phyloP scores from a whole-genome alignment of 64 coral and sea anemone species.

The Stylophora pistillata region DNA sequence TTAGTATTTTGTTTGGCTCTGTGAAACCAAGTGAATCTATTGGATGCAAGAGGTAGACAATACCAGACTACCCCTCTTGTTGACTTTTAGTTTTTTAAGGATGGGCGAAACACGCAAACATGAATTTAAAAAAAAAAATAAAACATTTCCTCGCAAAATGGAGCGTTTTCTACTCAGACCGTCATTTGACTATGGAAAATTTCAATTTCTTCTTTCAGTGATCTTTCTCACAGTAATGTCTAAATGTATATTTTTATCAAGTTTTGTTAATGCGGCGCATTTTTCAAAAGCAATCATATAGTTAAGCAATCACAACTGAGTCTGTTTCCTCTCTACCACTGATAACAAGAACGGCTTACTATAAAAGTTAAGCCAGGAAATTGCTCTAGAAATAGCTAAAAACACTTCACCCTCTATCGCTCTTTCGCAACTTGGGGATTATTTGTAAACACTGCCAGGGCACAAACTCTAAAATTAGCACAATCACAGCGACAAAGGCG shows the following conservation, averaged over 20 bases:
- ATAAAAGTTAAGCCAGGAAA: conserved; percentile 5
- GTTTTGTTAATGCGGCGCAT: background rate
- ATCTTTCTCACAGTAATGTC: background rate
- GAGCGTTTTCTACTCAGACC: background rate
- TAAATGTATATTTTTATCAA: background rate
- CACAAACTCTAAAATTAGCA: background rate
- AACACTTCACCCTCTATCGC: background rate
- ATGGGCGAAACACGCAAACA: background rate
- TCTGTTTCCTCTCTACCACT: background rate
- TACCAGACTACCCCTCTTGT: background rate
- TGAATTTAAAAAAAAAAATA: background rate
- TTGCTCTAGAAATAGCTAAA: background rate
- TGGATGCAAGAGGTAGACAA: background rate
- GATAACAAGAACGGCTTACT: conserved; percentile 28
- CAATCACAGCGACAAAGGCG: too few relatives aligned
- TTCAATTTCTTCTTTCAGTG: background rate
- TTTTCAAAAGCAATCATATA: background rate
- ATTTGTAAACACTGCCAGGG: background rate
- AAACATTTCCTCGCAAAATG: background rate
- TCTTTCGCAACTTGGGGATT: background rate
- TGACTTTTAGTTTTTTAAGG: background rate
- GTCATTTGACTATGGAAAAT: background rate
- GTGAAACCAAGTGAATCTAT: background rate
- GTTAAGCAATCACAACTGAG: background rate
- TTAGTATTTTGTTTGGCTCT: background rate